These are phyloP conservation scores for Salticus scenicus DNA, from an alignment of 2,888 invertebrate genomes.

Conservation along the genomic window DNA sequence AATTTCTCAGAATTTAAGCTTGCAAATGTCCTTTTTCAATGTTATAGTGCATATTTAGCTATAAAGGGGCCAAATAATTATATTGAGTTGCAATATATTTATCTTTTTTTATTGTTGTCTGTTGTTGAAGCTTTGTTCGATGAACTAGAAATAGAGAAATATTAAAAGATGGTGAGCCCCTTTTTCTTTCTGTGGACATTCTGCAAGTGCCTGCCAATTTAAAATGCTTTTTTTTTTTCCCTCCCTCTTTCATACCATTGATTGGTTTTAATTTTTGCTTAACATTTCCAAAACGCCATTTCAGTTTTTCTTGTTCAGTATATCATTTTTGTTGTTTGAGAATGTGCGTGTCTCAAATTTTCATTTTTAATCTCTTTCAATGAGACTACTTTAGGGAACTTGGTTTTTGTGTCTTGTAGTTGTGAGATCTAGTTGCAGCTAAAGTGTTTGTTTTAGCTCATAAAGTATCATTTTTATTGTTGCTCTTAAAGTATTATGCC, in stretches of 20 bases:
- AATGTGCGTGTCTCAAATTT: neutral
- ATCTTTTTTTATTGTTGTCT: neutral
- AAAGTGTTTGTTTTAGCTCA: slow-evolving; percentile 24
- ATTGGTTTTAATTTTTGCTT: neutral
- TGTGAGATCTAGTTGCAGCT: slow-evolving; percentile 21
- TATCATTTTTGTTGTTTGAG: neutral
- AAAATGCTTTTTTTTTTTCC: neutral
- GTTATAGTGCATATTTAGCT: neutral
- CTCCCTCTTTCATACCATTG: neutral
- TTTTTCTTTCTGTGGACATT: slow-evolving; percentile 52
- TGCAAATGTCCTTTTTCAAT: neutral
- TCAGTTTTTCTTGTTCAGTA: neutral
- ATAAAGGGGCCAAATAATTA: slow-evolving; percentile 10
- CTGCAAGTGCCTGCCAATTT: slow-evolving; percentile 50
- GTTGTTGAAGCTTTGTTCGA: no score
- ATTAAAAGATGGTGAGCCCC: slow-evolving; percentile 7
- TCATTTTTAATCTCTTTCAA: no score
- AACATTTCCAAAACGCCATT: neutral
- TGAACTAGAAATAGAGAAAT: neutral
- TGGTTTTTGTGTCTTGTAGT: neutral
- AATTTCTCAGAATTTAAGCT: neutral
- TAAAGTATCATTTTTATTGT: slow-evolving; percentile 31
- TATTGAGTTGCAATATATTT: slow-evolving; percentile 19
- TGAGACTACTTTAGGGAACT: neutral
- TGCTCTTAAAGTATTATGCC: slow-evolving; percentile 31